Evolutionary conservation across 2,888 invertebrate genomes (phyloP).

Genomic region (Plagiodera versicolora): DNA sequence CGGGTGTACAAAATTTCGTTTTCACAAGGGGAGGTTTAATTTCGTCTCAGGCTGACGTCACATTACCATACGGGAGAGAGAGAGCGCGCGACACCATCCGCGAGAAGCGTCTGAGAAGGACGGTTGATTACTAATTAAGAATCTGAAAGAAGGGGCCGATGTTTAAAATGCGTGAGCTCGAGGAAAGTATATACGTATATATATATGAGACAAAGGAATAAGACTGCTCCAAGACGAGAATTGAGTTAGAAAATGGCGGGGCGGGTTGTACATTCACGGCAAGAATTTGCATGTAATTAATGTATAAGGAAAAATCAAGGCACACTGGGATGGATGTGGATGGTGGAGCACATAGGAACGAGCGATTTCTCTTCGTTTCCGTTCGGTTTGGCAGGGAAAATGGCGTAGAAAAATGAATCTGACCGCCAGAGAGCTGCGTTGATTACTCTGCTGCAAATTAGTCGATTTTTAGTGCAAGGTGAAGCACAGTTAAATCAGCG

Average conservation of each 20-base stretch:
- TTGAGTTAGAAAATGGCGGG: constrained; percentile 56
- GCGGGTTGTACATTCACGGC: constrained; percentile 55
- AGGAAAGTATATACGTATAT: constrained; percentile 49
- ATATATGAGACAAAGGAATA: constrained; percentile 56
- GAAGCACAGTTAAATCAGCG: no score
- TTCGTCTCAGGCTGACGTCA: constrained; percentile 49
- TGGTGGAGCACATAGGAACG: constrained; percentile 46
- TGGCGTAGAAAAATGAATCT: no score
- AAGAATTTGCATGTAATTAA: constrained; percentile 58
- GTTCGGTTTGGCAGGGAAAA: no score
- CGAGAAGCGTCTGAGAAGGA: constrained; percentile 53
- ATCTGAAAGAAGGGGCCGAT: constrained; percentile 65
- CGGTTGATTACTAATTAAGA: constrained; percentile 69
- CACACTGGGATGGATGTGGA: constrained; percentile 49
- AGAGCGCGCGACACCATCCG: constrained; percentile 50
- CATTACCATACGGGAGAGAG: constrained; percentile 58
- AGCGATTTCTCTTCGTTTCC: constrained; percentile 5
- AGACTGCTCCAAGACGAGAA: constrained; percentile 53
- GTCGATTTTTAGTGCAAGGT: no score
- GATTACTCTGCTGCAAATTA: no score
- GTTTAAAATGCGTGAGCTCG: constrained; percentile 59
- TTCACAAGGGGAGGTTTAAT: constrained; percentile 44
- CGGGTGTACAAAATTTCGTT: constrained; percentile 57
- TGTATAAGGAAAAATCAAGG: constrained; percentile 55
- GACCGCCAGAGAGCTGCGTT: no score